Evolutionary conservation across 2,888 invertebrate species (phyloP).

Genomic region (Acanthosepion pharaonis): DNA sequence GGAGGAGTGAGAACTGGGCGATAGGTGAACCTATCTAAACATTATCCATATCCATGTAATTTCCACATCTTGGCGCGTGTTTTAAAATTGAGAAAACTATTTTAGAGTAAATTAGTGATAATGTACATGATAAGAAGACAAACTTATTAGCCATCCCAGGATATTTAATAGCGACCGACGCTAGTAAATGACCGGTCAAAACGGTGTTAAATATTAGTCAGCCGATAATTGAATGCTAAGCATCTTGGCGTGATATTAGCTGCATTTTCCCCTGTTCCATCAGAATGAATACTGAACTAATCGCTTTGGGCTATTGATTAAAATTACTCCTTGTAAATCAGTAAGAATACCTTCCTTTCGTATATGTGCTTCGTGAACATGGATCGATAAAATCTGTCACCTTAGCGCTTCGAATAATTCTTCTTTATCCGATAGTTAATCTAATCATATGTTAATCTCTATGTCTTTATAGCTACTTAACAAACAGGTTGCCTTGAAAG

Average conservation of each 20-base stretch:
- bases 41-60: too few species aligned
- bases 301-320: neutral
- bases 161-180: neutral
- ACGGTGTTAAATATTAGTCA: neutral
- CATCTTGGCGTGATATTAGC: neutral
- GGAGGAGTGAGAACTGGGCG: too few species aligned
- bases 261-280: neutral
- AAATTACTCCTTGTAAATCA: neutral
- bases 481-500: neutral
- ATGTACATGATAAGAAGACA: neutral
- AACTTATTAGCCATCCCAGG: neutral
- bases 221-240: neutral
- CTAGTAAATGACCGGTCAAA: neutral
- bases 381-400: neutral
- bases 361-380: neutral
- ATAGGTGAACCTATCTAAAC: too few species aligned
- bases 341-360: neutral
- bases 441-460: neutral
- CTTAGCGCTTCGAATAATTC: neutral
- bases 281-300: neutral
- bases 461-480: neutral
- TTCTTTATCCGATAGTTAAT: neutral
- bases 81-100: too few species aligned
- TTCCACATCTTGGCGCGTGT: too few species aligned
- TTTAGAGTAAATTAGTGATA: neutral